Evolutionary conservation across 2,797 vertebrate species (phyloP), one percentile per base, ranked within the genome.

Genomic region (Manis pentadactyla): DNA sequence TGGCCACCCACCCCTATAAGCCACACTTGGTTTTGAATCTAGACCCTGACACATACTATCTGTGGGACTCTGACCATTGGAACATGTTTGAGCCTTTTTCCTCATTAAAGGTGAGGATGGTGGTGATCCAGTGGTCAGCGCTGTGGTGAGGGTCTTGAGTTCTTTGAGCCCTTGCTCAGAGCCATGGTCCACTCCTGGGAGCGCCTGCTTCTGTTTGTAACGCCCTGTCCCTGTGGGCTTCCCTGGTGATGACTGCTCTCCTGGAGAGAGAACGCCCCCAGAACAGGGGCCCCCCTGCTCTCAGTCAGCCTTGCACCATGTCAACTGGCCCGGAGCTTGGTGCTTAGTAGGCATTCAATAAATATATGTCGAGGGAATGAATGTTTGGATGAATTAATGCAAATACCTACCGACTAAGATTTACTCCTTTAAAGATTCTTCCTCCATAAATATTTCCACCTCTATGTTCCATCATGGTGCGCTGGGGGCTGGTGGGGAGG

Each of bases 391-490:
- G 71, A 68, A 63, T 93, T 64, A 31, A 82, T 69, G 21, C 0
- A 66, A 75, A n/a, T 5, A 64, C 34, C 4, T n/a, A 25, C 2
- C 0, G 29, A 29, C 18, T n/a, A 53, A 83, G 90, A 83, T 49
- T 74, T 59, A 81, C 53, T 51, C 68, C 81, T 78, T 87, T 94
- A 94, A 89, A 89, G 79, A 34, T 69, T 84, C 84, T 91, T 88
- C 63, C 57, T 91, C 83, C 39, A 13, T 87, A 94, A 91, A 81
- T 93, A 57, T 89, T 92, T 21, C 25, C 18, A 71, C 88, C 61
- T 93, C 39, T 53, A 8, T 34, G 69, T 94, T 96, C 86, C 78
- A 81, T 49, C 0, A 1, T 3, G 42, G 78, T 25, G 39, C 42
- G 73, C 49, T 12, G 19, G 46, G 57, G n/a, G 42, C 66, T 42